Evolutionary conservation across 2,888 invertebrate species (phyloP), one percentile per base, ranked within the genome.

Genomic region (Apodemia duryi): DNA sequence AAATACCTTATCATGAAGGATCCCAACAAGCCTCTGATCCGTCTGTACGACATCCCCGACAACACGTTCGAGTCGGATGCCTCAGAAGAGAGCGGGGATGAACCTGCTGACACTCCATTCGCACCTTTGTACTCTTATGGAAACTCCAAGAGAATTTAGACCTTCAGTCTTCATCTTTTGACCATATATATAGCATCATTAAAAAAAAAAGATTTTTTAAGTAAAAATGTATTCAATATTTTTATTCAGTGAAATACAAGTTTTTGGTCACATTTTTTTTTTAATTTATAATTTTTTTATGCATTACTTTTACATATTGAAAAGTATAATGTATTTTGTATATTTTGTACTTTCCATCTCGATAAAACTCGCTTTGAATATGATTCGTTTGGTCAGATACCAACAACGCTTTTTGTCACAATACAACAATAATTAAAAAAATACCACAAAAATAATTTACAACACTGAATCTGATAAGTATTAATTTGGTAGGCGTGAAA

Each of bases 1-100:
- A 97, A 97, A 86, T 99, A 98, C 88, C 93, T 99, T 78, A 98
- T 99, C 74, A 98, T 99, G 97, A 99, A 99, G 91, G 99, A 99
- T 88, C 99, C 99, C 4, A 99, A 99, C 92, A 99, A 99, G 95
- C 98, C 98, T 0, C 95, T 99, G 93, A 97, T 99, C 75, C 96
- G 99, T 73, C 93, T 99, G 74, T 99, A 99, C 85, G 98, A 98
- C 87, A 98, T 99, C 82, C 99, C 99, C 64, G 98, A 99, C 86
- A 98, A 98, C 84, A 98, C 99, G 0, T 99, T 99, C 90, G 99
- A 99, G 81, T 97, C 98, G 54, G 99, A 99, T 83, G 98, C 97
- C n/a, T 98, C 98, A 9, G 96, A 97, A 63, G 96, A 96, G 67
- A 95, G 95, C 63, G 97, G 96, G 13, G 96, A 96, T 73, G 97